Conservation (phyloP, 2,888 invertebrate genomes). For the Lochmaea capreae region DNA sequence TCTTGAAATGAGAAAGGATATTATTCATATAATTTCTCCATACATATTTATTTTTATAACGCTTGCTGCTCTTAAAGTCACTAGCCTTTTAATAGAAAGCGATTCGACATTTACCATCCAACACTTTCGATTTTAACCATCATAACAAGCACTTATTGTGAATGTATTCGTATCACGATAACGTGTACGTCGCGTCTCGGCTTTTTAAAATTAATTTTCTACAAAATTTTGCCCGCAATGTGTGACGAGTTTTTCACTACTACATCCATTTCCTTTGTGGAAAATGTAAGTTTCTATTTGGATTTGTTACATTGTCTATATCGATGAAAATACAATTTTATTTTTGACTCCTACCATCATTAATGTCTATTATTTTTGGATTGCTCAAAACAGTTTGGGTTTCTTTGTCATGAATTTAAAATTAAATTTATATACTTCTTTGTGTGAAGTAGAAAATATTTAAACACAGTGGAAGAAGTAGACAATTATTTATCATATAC, state of each 20-base stretch:
- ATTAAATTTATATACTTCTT: too few relatives aligned
- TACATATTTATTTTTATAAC: neutral
- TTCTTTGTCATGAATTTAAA: too few relatives aligned
- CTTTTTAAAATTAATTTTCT: neutral
- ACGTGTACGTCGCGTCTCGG: neutral
- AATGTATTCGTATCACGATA: neutral
- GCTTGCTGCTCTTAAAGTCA: neutral
- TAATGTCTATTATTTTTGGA: too few relatives aligned
- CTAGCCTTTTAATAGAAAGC: neutral
- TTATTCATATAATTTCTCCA: constrained; percentile 7
- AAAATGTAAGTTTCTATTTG: constrained; percentile 24
- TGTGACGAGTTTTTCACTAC: constrained; percentile 23
- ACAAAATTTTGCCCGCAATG: neutral
- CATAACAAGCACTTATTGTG: neutral
- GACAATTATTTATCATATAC: too few relatives aligned
- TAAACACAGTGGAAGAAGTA: too few relatives aligned
- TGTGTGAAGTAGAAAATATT: too few relatives aligned
- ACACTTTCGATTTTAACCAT: constrained; percentile 3
- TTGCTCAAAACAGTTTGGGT: too few relatives aligned
- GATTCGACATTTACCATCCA: neutral
- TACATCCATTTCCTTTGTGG: constrained; percentile 8
- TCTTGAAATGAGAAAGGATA: neutral
- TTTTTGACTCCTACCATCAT: too few relatives aligned
- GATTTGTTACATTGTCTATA: neutral
- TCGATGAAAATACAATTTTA: neutral